These are phyloP conservation scores for Sphecodes monilicornis DNA, from an alignment of 2,888 invertebrate genomes.

Conservation along the genomic window DNA sequence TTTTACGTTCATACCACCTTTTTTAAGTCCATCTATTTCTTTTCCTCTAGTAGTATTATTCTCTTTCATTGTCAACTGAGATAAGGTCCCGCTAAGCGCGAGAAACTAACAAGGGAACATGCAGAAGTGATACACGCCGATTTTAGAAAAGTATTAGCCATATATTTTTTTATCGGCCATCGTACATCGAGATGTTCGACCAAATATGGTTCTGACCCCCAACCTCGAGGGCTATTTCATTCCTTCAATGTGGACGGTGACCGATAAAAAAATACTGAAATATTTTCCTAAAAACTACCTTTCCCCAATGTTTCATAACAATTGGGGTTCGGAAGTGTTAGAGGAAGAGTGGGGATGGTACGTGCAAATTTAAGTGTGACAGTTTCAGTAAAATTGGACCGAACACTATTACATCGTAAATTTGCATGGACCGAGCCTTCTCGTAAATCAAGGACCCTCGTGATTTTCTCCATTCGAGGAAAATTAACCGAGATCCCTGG, in stretches of 20 bases:
- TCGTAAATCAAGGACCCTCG: background rate
- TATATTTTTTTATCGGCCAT: background rate
- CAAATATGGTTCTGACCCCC: no score
- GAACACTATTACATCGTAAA: background rate
- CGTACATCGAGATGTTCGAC: background rate
- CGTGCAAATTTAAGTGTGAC: background rate
- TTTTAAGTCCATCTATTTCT: no score
- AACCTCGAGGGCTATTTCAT: no score
- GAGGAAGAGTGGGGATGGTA: background rate
- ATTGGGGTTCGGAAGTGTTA: background rate
- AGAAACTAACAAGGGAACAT: no score
- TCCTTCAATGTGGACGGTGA: no score
- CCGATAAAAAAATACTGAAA: no score
- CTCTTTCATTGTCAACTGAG: background rate
- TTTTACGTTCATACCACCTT: no score
- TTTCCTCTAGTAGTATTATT: no score
- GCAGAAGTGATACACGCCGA: no score
- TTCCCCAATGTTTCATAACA: background rate
- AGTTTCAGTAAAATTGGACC: background rate
- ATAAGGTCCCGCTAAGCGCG: no score
- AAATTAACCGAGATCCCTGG: background rate
- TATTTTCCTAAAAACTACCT: no score
- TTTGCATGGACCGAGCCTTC: background rate
- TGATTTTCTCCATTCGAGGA: background rate
- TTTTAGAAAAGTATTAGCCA: background rate